A percentile compares a stretch with the other conserved stretches of the same genome.
Evolutionary conservation across 1,140 invertebrate genomes (phyloP).

Genomic region (Zaprionus vittiger): DNA sequence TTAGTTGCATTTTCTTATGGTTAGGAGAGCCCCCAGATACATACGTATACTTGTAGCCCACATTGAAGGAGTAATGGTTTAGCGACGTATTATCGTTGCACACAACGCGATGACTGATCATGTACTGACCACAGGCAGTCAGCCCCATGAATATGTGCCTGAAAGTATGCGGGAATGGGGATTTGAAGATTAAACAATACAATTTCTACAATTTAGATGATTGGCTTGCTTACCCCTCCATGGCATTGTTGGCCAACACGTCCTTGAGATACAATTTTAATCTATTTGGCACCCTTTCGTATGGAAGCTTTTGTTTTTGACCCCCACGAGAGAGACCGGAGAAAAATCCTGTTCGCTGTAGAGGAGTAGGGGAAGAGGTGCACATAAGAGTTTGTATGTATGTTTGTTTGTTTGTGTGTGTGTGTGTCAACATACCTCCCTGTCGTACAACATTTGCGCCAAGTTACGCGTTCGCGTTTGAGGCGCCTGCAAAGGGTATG

Average conservation of each 20-base stretch:
- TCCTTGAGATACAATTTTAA: constrained; percentile 87
- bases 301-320: constrained; percentile 82
- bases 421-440: constrained; percentile 57
- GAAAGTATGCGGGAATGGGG: constrained; percentile 37
- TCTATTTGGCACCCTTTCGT: constrained; percentile 87
- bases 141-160: constrained; percentile 96
- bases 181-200: neutral
- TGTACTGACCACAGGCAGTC: constrained; percentile 95
- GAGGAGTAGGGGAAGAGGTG: neutral
- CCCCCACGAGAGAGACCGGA: constrained; percentile 53
- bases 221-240: constrained; percentile 72
- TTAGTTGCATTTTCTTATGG: neutral
- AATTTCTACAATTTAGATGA: neutral
- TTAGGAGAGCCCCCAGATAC: constrained; percentile 1
- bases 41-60: constrained; percentile 83
- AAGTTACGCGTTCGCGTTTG: constrained; percentile 62
- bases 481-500: constrained; percentile 14
- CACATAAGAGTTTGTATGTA: neutral
- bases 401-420: neutral
- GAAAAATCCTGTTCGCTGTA: constrained; percentile 64
- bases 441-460: constrained; percentile 69
- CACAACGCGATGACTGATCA: constrained; percentile 92
- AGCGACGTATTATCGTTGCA: constrained; percentile 85
- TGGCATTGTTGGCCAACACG: constrained; percentile 84
- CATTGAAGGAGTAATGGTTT: constrained; percentile 80